phyloP scores from a whole-genome alignment of 2,113 vertebrate genomes.

The Narcine bancroftii region DNA sequence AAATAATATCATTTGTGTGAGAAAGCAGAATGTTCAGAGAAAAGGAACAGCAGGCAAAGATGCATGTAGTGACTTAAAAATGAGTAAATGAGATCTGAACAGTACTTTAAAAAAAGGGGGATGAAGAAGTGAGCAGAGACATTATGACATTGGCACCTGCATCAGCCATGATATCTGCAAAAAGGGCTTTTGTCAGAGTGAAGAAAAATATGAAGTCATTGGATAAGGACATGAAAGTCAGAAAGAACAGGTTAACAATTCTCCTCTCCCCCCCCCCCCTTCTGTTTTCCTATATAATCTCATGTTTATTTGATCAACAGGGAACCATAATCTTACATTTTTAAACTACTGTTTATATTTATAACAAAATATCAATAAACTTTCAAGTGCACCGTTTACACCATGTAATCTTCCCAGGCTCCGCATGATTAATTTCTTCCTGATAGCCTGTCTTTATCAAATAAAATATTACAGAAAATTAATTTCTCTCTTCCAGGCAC shows the following conservation, averaged over 20 bases:
- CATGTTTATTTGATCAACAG: not conserved
- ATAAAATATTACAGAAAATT: slow-evolving; percentile 37
- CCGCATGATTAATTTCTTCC: not conserved
- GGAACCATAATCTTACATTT: not conserved
- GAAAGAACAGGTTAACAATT: not conserved
- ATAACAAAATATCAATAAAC: slow-evolving; percentile 2
- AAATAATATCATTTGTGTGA: not conserved
- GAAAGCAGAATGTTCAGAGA: not conserved
- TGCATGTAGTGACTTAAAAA: not conserved
- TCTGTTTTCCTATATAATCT: not conserved
- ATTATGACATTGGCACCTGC: not conserved
- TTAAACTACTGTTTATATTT: not conserved
- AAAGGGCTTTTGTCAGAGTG: not conserved
- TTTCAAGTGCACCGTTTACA: slow-evolving; percentile 5
- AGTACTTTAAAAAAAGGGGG: not conserved
- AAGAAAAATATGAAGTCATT: not conserved
- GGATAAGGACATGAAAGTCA: not conserved
- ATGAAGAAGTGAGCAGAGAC: not conserved
- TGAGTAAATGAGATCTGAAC: too few relatives aligned
- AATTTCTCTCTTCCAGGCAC: slow-evolving; percentile 16
- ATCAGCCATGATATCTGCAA: not conserved
- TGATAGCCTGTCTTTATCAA: not conserved
- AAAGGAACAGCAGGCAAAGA: not conserved
- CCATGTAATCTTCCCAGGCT: not conserved
- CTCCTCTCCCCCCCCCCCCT: not conserved